phyloP scores from a whole-genome alignment of 2,797 vertebrate species.

The Molossus alvarezi region DNA sequence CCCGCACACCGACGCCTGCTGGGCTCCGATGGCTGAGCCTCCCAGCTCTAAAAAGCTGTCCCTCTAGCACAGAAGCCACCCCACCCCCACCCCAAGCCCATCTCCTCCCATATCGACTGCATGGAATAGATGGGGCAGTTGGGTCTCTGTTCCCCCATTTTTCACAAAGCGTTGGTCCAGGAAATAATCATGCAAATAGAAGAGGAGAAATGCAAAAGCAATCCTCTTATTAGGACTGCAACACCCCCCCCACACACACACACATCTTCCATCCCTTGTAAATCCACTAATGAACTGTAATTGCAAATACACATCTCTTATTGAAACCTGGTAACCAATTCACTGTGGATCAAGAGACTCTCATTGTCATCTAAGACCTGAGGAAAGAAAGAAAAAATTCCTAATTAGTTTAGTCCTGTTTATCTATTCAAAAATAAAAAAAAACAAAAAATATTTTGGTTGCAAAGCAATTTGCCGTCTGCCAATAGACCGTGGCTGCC shows the following conservation, averaged over 20 bases:
- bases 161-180: conserved; percentile 56
- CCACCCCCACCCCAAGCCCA: rapidly evolving
- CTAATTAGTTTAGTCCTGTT: conserved; percentile 84
- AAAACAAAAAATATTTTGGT: conserved; percentile 57
- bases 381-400: conserved; percentile 59
- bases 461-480: conserved; percentile 66
- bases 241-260: background rate
- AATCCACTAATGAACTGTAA: conserved; percentile 83
- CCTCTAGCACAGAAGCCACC: background rate
- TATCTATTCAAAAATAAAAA: conserved; percentile 73
- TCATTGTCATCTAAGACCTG: conserved; percentile 71
- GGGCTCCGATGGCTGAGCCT: rapidly evolving
- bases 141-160: background rate
- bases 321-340: conserved; percentile 79
- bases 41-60: background rate
- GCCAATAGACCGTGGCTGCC: conserved; percentile 16
- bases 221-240: background rate
- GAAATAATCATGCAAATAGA: conserved; percentile 69
- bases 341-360: conserved; percentile 65
- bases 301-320: conserved; percentile 72
- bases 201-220: conserved; percentile 66
- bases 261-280: conserved; percentile 28
- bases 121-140: background rate
- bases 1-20: rapidly evolving
- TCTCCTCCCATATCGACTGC: background rate